These are phyloP conservation scores for Eupithecia tripunctaria DNA, from an alignment of 2,888 invertebrate species.

Conservation along the genomic window DNA sequence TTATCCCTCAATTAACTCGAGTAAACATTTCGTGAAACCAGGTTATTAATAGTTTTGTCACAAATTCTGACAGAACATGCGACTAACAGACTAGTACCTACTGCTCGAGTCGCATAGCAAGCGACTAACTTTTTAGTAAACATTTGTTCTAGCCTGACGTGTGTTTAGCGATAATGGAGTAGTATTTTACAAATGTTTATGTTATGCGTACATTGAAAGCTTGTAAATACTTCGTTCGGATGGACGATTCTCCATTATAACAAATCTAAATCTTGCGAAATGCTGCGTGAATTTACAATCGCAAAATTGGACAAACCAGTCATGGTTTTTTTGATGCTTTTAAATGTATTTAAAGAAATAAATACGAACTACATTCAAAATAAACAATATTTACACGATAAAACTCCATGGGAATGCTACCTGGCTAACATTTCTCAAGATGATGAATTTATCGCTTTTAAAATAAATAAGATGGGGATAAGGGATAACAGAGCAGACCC, in stretches of 20 bases:
- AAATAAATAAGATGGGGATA: not conserved
- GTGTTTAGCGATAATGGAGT: slow-evolving; percentile 70
- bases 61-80: slow-evolving; percentile 32
- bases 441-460: not conserved
- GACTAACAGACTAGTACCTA: slow-evolving; percentile 35
- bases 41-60: slow-evolving; percentile 43
- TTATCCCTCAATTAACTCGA: slow-evolving; percentile 29
- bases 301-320: not conserved
- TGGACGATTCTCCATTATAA: slow-evolving; percentile 52
- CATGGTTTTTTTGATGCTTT: not conserved
- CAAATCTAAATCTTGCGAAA: slow-evolving; percentile 27
- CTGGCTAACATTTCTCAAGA: not conserved
- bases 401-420: not conserved
- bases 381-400: not conserved
- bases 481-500: not conserved
- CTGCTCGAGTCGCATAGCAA: slow-evolving; percentile 54
- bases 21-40: slow-evolving; percentile 25
- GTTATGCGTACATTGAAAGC: slow-evolving; percentile 62
- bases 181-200: slow-evolving; percentile 72
- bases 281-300: not conserved
- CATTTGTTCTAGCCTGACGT: slow-evolving; percentile 66
- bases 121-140: slow-evolving; percentile 63
- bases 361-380: not conserved
- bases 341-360: not conserved
- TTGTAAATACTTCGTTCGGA: slow-evolving; percentile 62